Percentiles rank a stretch among this genome's conserved stretches.
These are phyloP conservation scores for Marisa cornuarietis DNA, from an alignment of 1,140 invertebrate species.

Conservation along the genomic window DNA sequence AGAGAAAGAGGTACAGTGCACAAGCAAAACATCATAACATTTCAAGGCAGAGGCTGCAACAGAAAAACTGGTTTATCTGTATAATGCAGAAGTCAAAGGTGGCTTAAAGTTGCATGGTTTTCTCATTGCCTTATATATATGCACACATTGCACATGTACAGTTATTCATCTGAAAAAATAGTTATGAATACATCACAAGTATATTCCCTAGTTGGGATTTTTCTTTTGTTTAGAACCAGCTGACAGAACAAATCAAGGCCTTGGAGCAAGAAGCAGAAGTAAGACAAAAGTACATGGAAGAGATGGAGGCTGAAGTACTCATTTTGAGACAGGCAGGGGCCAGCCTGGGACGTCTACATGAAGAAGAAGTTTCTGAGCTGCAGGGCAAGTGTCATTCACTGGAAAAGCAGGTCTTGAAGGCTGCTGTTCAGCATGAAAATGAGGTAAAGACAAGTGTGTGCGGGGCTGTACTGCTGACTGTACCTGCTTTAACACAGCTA, in stretches of 20 bases:
- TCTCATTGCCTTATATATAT: too few species aligned
- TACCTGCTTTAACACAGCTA: too few species aligned
- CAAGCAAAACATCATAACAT: background rate
- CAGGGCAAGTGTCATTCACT: slow-evolving; percentile 13
- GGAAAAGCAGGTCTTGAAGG: background rate
- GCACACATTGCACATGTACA: too few species aligned
- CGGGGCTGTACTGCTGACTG: too few species aligned
- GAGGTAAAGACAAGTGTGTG: slow-evolving; percentile 9
- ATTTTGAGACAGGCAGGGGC: background rate
- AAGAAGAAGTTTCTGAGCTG: background rate
- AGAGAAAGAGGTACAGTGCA: slow-evolving; percentile 5
- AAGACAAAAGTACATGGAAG: background rate
- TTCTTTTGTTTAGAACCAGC: background rate
- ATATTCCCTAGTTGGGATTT: background rate
- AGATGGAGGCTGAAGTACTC: background rate
- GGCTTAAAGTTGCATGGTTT: too few species aligned
- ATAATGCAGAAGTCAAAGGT: too few species aligned
- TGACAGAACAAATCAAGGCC: background rate
- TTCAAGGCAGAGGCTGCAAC: too few species aligned
- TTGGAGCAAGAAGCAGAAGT: slow-evolving; percentile 17
- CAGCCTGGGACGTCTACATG: background rate
- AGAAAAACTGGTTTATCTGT: too few species aligned
- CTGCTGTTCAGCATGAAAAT: background rate
- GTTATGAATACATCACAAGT: too few species aligned
- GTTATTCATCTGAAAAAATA: too few species aligned